Base-by-base conservation (phyloP, 2,888 invertebrate genomes). In the Spicauda simplicius region DNA sequence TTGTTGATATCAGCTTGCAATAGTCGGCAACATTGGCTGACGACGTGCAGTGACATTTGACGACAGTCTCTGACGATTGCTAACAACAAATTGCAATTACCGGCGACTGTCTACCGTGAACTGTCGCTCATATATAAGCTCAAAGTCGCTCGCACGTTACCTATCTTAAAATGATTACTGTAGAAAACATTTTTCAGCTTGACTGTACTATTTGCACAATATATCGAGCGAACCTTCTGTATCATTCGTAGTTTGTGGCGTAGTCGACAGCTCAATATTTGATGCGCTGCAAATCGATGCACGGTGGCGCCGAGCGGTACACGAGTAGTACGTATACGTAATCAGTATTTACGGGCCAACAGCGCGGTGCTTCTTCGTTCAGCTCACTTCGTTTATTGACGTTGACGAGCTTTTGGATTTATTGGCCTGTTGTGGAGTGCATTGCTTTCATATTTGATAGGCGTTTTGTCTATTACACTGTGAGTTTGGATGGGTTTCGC, bases 271-370 rank as follows among this genome's bases (percentile, higher is more conserved):
- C 75, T 91, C 89, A 87, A 92, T 91, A 87, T 88, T 91, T 90
- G 88, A 92, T 91, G 86, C 81, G 80, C 78, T 80, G 84, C 81
- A 83, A 86, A 86, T 85, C 88, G 87, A 86, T 86, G 88, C 86
- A 79, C 75, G 75, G 74, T 73, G 74, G 53, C 56, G 50, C 64
- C 56, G 25, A 16, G 60, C 12, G 48, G 10, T 48, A 25, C 58
- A 53, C 64, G 25, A 5, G 25, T 30, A 58, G n/a, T 59, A 45
- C 57, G 11, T 16, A 37, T 64, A 52, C 18, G 58, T 73, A 73
- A 73, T 72, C 69, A 53, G 73, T 72, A 72, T 72, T 71, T 73
- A 72, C 72, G 72, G 61, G 33, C 50, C 48, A 10, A 11, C 20
- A 33, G 19, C 16, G 65, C 58, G 45, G 57, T 69, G 52, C 50